Percentiles rank a stretch among this genome's conserved stretches.
These are phyloP conservation scores for Aporophyla nigra DNA, from an alignment of 2,888 invertebrate species.

Conservation along the genomic window DNA sequence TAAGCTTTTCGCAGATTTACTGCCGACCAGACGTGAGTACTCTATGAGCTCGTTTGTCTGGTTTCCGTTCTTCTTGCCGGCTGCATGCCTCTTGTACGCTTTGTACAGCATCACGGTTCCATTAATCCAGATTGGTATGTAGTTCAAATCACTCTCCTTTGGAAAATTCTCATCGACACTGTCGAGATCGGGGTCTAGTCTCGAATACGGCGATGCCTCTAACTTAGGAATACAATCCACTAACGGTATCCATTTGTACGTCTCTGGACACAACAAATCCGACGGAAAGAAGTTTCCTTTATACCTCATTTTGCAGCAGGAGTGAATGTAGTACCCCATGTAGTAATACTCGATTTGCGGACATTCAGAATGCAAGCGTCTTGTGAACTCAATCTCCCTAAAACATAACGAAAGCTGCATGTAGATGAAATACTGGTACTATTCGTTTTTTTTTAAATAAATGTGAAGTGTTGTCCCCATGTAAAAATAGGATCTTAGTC, in stretches of 20 bases:
- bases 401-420: slow-evolving; percentile 67
- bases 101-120: slow-evolving; percentile 91
- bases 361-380: slow-evolving; percentile 91
- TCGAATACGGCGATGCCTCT: slow-evolving; percentile 93
- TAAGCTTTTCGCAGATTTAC: slow-evolving; percentile 90
- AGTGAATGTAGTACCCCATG: slow-evolving; percentile 99
- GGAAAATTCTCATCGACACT: slow-evolving; percentile 92
- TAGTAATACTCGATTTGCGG: slow-evolving; percentile 96
- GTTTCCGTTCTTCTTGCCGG: slow-evolving; percentile 72
- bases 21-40: slow-evolving; percentile 93
- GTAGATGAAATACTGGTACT: neutral
- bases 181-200: slow-evolving; percentile 92
- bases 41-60: slow-evolving; percentile 88
- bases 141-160: slow-evolving; percentile 91
- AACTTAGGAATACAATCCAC: slow-evolving; percentile 93
- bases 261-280: slow-evolving; percentile 97
- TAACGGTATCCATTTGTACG: slow-evolving; percentile 96
- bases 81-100: slow-evolving; percentile 85
- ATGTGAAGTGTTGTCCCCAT: neutral
- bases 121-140: slow-evolving; percentile 92
- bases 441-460: neutral
- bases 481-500: neutral
- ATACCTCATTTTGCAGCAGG: slow-evolving; percentile 99
- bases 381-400: slow-evolving; percentile 96
- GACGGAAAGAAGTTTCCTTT: slow-evolving; percentile 98